phyloP scores from a whole-genome alignment of 2,113 vertebrate species.

The Tiliqua scincoides region DNA sequence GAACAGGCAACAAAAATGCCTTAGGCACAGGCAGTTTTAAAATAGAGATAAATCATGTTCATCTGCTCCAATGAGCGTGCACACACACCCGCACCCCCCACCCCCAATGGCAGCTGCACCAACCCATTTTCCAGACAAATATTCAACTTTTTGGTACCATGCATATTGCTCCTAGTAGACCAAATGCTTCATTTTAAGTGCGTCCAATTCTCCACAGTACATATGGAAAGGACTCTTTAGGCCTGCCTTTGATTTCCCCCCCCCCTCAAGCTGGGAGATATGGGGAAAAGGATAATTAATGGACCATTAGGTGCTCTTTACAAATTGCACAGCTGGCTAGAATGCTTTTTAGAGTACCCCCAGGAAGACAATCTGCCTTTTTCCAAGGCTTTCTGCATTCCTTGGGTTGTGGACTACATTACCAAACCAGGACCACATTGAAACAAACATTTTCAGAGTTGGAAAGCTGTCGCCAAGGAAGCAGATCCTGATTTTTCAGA shows the following conservation, averaged over 20 bases:
- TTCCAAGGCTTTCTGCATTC: not conserved
- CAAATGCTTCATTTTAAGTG: not conserved
- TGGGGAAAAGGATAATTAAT: not conserved
- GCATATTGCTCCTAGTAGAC: not conserved
- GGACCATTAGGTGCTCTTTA: not conserved
- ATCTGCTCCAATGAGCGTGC: not conserved
- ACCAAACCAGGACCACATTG: not conserved
- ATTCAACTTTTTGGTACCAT: not conserved
- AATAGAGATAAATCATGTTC: not conserved
- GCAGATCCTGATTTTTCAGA: not conserved
- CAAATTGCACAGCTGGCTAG: not conserved
- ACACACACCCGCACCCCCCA: not conserved
- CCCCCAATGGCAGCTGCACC: not conserved
- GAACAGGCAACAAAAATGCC: conserved; percentile 14
- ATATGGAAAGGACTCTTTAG: not conserved
- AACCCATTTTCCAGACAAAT: not conserved
- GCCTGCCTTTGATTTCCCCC: not conserved
- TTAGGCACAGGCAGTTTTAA: not conserved
- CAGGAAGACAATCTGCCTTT: not conserved
- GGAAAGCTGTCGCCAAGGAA: not conserved
- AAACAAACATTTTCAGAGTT: not conserved
- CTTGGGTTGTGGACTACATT: not conserved
- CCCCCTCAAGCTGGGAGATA: too few species aligned
- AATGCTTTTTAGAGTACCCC: not conserved
- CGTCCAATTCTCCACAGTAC: not conserved